Evolutionary conservation across 1,140 invertebrate genomes (phyloP).

Genomic region (Drosophila yakuba): DNA sequence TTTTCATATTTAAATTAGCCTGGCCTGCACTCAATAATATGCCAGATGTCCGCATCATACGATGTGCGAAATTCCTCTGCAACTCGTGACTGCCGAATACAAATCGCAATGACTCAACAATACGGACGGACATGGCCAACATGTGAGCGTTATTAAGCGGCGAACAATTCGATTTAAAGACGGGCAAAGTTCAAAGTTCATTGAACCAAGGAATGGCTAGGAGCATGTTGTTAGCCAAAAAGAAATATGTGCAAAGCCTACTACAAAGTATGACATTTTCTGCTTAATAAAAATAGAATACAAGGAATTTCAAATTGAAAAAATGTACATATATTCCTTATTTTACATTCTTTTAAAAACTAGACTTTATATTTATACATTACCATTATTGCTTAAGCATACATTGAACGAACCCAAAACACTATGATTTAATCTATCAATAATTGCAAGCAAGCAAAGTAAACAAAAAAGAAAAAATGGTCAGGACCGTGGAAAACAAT

Average conservation of each 20-base stretch:
- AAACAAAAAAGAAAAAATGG: background rate
- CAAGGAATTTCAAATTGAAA: background rate
- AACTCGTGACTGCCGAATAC: slow-evolving; percentile 45
- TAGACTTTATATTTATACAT: slow-evolving; percentile 10
- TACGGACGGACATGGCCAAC: slow-evolving; percentile 1
- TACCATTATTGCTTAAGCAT: background rate
- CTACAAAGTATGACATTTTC: no score
- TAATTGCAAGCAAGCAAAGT: slow-evolving; percentile 9
- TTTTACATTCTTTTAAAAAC: background rate
- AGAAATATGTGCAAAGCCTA: no score
- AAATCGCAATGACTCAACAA: slow-evolving; percentile 42
- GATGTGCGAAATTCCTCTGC: slow-evolving; percentile 34
- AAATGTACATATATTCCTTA: no score
- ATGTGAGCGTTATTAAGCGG: slow-evolving; percentile 5
- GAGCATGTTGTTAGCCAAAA: no score
- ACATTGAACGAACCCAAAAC: background rate
- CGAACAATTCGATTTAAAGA: background rate
- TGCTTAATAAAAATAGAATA: no score
- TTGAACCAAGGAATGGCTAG: no score
- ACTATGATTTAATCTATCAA: background rate
- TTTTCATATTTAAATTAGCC: slow-evolving; percentile 80
- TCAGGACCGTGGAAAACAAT: no score
- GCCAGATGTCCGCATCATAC: slow-evolving; percentile 21
- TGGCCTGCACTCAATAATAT: slow-evolving; percentile 28
- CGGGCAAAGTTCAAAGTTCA: background rate